A percentile compares a stretch with the other conserved stretches of the same genome.
Conservation (phyloP, 2,797 vertebrate genomes). For the Falco naumanni region DNA sequence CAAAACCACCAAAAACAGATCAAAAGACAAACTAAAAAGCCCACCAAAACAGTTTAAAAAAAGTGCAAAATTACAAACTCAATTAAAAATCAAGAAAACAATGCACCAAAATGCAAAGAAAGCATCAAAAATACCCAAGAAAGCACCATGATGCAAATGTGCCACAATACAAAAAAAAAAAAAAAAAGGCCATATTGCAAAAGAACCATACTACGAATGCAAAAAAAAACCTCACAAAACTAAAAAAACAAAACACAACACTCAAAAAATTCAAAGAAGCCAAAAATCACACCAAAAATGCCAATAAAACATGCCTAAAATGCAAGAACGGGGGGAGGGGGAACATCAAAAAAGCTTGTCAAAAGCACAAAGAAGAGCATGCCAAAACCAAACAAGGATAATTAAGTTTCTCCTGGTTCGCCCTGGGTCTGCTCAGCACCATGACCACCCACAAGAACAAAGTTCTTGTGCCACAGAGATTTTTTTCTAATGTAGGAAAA, state of each 20-base stretch:
- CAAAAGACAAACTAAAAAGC: not conserved
- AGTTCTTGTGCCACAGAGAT: not conserved
- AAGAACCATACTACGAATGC: not conserved
- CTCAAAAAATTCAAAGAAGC: not conserved
- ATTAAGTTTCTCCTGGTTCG: not conserved
- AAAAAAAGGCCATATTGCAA: not conserved
- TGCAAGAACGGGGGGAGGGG: not conserved
- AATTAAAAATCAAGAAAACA: not conserved
- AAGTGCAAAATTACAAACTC: not conserved
- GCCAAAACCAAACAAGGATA: rapidly evolving
- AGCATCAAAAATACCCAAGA: not conserved
- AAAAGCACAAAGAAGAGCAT: not conserved
- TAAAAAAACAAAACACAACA: no score
- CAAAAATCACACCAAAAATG: not conserved
- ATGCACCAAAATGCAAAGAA: not conserved
- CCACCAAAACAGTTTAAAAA: not conserved
- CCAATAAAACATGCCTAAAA: not conserved
- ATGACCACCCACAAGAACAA: not conserved
- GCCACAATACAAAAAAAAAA: not conserved
- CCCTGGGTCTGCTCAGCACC: not conserved
- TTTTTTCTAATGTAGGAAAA: not conserved
- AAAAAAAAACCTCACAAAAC: not conserved
- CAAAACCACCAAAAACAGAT: not conserved
- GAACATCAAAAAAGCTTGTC: not conserved
- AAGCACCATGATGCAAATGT: not conserved